phyloP scores from a whole-genome alignment of 2,113 vertebrate species.

The Hoplias malabaricus region DNA sequence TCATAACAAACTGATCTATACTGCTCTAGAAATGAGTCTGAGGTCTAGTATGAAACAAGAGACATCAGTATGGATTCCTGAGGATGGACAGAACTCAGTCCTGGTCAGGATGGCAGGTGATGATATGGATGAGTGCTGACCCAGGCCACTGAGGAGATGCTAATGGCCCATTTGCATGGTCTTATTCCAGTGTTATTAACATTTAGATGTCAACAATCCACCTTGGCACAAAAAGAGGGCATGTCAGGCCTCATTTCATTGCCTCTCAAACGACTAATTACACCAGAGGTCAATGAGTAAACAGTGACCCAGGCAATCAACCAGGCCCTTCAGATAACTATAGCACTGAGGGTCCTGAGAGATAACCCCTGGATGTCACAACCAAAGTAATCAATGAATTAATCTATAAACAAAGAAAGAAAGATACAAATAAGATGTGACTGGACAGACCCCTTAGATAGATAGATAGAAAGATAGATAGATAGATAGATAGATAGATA shows the following conservation, averaged over 20 bases:
- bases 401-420: too few relatives aligned
- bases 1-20: background rate
- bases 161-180: constrained; percentile 18
- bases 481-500: background rate
- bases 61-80: background rate
- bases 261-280: constrained; percentile 60
- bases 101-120: background rate
- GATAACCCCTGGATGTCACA: background rate
- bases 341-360: background rate
- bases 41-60: background rate
- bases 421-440: too few relatives aligned
- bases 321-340: constrained; percentile 59
- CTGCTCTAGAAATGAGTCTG: background rate
- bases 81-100: background rate
- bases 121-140: background rate
- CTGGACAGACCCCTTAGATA: too few relatives aligned
- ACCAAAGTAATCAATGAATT: background rate
- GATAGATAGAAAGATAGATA: background rate
- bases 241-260: constrained; percentile 15
- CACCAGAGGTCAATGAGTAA: constrained; percentile 59
- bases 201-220: constrained; percentile 22
- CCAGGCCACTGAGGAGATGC: background rate
- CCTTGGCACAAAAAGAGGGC: background rate
- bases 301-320: constrained; percentile 58
- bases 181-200: constrained; percentile 23